phyloP scores from a whole-genome alignment of 2,113 vertebrate genomes.

The Hystrix brachyura region DNA sequence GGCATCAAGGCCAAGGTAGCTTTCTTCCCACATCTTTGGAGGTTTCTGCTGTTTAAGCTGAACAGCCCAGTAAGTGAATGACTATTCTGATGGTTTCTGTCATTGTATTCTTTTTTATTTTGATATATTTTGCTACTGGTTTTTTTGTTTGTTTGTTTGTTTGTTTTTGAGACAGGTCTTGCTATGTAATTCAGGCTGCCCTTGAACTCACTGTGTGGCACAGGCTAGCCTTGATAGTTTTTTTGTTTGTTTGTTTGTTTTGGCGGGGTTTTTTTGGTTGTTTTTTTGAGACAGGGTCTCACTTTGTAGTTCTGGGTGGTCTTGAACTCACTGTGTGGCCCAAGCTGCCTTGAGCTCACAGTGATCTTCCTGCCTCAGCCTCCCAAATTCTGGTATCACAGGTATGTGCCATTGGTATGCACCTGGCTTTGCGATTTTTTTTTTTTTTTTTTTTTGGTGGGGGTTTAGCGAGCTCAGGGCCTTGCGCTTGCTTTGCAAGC shows the following conservation, averaged over 20 bases:
- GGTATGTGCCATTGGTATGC: not conserved
- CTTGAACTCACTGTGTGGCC: too few species aligned
- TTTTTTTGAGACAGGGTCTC: not conserved
- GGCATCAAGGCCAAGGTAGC: not conserved
- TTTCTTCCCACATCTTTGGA: slow-evolving; percentile 54
- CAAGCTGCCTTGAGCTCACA: not conserved
- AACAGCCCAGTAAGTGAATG: not conserved
- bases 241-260: too few species aligned
- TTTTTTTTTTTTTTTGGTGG: too few species aligned
- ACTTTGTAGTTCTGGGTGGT: too few species aligned
- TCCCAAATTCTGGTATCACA: not conserved
- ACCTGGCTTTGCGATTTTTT: not conserved
- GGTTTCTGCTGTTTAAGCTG: not conserved
- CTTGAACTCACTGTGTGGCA: too few species aligned
- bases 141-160: too few species aligned
- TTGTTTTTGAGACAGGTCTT: too few species aligned
- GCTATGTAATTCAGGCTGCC: too few species aligned
- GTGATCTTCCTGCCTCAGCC: not conserved
- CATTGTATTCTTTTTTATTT: slow-evolving; percentile 38
- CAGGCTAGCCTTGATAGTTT: too few species aligned
- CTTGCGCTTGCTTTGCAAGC: not conserved
- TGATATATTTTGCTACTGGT: not conserved
- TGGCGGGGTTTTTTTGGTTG: not conserved
- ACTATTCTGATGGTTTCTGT: not conserved
- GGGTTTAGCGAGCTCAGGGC: not conserved